A percentile compares a stretch with the other conserved stretches of the same genome.
Evolutionary conservation across 2,888 invertebrate species (phyloP).

Genomic region (Nezara viridula): DNA sequence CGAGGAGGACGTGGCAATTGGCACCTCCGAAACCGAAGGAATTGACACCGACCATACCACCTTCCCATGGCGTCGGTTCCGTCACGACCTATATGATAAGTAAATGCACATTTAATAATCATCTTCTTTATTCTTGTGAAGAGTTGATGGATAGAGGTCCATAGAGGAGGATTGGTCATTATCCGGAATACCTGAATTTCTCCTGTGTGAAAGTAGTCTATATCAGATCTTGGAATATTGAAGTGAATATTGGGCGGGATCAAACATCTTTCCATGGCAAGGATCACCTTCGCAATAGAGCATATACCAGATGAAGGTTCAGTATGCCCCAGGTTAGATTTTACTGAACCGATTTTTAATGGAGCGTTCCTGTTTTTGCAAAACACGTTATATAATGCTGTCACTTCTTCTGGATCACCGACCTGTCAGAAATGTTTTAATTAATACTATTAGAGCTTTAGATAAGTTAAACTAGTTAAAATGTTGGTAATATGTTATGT

Average conservation of each 20-base stretch:
- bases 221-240: slow-evolving; percentile 72
- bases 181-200: slow-evolving; percentile 68
- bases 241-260: slow-evolving; percentile 92
- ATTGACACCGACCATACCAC: slow-evolving; percentile 85
- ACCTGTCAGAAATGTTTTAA: slow-evolving; percentile 69
- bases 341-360: slow-evolving; percentile 88
- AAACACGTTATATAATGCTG: slow-evolving; percentile 85
- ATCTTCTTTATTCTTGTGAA: background rate
- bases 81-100: slow-evolving; percentile 76
- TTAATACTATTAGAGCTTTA: background rate
- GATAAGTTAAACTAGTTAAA: background rate
- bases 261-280: slow-evolving; percentile 84
- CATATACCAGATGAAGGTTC: slow-evolving; percentile 90
- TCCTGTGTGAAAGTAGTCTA: slow-evolving; percentile 75
- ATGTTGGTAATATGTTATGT: no score
- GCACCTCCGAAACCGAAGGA: slow-evolving; percentile 96
- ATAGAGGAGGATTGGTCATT: no score
- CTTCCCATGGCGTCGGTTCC: slow-evolving; percentile 78
- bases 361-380: slow-evolving; percentile 82
- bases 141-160: background rate
- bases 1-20: slow-evolving; percentile 81
- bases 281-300: slow-evolving; percentile 84
- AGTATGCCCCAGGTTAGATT: slow-evolving; percentile 94
- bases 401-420: slow-evolving; percentile 93
- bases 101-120: background rate